Base-by-base conservation (phyloP, 2,113 vertebrate genomes). In the Diadophis punctatus region DNA sequence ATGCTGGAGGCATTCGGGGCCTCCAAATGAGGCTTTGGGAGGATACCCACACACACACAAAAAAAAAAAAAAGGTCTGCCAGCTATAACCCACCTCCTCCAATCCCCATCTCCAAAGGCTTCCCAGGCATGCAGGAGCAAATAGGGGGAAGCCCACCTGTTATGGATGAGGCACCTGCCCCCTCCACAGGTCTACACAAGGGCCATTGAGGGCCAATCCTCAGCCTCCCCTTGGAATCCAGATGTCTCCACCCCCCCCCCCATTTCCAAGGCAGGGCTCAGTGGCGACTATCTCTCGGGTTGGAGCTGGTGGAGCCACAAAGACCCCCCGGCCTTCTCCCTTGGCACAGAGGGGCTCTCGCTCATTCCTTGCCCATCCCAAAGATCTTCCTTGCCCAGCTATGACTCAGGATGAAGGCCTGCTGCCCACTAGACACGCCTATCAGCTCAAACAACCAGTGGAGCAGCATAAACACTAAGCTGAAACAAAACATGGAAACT, bases 31-130 rank as follows among this genome's bases (percentile, higher is more conserved):
- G 93, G 91, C 4, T 92, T 56, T 88, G 87, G 18, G 20, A n/a
- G 48, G 10, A 48, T n/a, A n/a, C 87, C 93, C 87, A 46, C 46
- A 46, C 46, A 46, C 46, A n/a, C n/a, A n/a, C n/a, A n/a, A n/a
- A n/a, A n/a, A n/a, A n/a, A 63, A 4, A 63, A 8, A 93, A 39
- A 95, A 93, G 93, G 86, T 20, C 90, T 20, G 68, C 94, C 95
- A 92, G 93, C 95, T 56, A 34, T 90, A 43, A 3, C 34, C 30
- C 74, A 91, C 53, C 80, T 49, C 87, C 58, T 93, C 92, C 86
- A 5, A 0, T 53, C 34, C 49, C 52, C 91, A 20, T 16, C 60
- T 8, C 4, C 11, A 63, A 10, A 10, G 27, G 27, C 16, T 49
- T n/a, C 48, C 85, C 39, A 48, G 84, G 11, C 43, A 27, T 25